Evolutionary conservation across 2,113 vertebrate genomes (phyloP), one percentile per base, ranked within the genome.

Genomic region (Indicator indicator): DNA sequence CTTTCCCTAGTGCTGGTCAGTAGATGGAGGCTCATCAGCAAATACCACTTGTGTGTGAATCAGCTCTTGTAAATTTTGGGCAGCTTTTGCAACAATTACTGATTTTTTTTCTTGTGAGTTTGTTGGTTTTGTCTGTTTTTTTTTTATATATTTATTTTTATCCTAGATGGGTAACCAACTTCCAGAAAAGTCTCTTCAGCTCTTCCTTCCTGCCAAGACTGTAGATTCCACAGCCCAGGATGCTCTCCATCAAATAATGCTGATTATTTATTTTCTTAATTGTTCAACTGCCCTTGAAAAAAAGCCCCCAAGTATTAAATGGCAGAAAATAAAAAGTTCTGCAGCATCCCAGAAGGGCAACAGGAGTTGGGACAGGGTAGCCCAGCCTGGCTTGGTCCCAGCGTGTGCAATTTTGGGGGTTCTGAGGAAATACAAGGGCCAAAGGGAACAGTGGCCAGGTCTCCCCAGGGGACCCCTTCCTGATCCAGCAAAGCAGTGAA

Each of bases 381-480:
- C 21, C 20, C 0, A 2, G 24, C 55, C 24, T 16, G 17, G 33
- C 3, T 3, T 3, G 4, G 12, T 52, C 50, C 56, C 2, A 3
- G 23, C 32, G 10, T 0, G 5, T 15, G 7, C 33, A 15, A 4
- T 67, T 73, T 23, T 6, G 9, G 19, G 1, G 0, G 2, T 18
- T 74, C 26, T 52, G 4, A 36, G 42, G 42, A 40, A 59, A 28
- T 3, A 0, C 4, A 40, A 64, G 7, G 6, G 26, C 23, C 2
- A 4, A 4, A 13, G 2, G 2, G 4, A 55, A 28, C 6, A 67
- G 68, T 10, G 28, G 28, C 64, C n/a, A 40, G 4, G 4, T 58
- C 2, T 46, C 12, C 32, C 28, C 2, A 32, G 8, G 42, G 36
- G n/a, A 4, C 1, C 7, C 10, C n/a, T 16, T 27, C n/a, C 9